Percentiles rank a stretch among this genome's conserved stretches.
phyloP scores from a whole-genome alignment of 2,888 invertebrate genomes.

The Acanthosepion pharaonis region DNA sequence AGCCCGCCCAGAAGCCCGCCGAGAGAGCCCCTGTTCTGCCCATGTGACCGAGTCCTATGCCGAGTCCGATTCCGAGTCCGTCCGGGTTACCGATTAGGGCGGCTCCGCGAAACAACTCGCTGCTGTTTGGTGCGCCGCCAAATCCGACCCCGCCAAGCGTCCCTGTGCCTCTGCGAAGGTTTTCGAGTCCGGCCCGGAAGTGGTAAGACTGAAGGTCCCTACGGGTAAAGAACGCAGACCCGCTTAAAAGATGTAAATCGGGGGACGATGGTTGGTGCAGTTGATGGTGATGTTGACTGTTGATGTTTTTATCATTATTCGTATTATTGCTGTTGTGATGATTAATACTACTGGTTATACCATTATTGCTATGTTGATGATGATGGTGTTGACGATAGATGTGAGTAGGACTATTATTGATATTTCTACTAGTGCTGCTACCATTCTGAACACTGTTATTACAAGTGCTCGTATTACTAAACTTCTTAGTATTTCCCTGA shows the following conservation, averaged over 20 bases:
- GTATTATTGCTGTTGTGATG: neutral
- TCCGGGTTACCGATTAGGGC: neutral
- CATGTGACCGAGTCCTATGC: neutral
- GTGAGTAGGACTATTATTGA: neutral
- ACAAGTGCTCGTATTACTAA: neutral
- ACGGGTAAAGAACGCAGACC: neutral
- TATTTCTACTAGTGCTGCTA: neutral
- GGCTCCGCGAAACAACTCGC: neutral
- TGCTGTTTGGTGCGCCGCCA: neutral
- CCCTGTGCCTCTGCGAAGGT: neutral
- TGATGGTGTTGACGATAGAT: neutral
- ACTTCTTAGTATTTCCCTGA: neutral
- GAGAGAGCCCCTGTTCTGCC: neutral
- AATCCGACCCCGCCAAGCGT: neutral
- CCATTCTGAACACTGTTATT: neutral
- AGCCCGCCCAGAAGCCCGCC: neutral
- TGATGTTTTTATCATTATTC: neutral
- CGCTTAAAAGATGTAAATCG: conserved; percentile 15
- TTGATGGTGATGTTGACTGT: conserved; percentile 37
- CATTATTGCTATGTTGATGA: neutral
- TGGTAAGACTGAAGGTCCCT: neutral
- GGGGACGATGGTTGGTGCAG: neutral
- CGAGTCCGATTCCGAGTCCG: neutral
- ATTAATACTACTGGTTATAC: neutral
- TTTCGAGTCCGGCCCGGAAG: conserved; percentile 42